phyloP scores from a whole-genome alignment of 1,140 invertebrate species.

The Magallana ariakensis region DNA sequence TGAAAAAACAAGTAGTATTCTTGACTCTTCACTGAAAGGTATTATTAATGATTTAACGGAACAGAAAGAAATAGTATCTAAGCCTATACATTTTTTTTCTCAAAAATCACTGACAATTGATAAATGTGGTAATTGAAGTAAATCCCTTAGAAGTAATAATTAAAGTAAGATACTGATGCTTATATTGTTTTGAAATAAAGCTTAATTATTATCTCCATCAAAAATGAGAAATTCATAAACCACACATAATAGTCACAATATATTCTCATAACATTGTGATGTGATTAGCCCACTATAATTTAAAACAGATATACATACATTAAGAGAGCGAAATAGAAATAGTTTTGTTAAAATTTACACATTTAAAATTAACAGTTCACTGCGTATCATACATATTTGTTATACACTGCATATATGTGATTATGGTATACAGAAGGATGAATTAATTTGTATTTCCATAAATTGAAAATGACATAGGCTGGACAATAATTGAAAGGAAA shows the following conservation, averaged over 20 bases:
- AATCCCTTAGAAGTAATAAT: not conserved
- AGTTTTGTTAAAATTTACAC: no score
- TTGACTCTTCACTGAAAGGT: not conserved
- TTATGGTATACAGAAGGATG: not conserved
- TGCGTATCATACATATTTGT: no score
- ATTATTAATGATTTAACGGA: not conserved
- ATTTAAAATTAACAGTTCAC: no score
- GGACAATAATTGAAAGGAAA: no score
- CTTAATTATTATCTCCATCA: not conserved
- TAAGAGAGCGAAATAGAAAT: no score
- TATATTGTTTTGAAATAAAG: not conserved
- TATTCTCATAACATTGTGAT: no score
- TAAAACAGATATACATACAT: no score
- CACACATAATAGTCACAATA: no score
- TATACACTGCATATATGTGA: no score
- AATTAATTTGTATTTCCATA: not conserved
- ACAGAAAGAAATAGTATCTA: not conserved
- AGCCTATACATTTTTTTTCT: not conserved
- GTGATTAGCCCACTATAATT: no score
- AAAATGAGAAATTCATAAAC: not conserved
- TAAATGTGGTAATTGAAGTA: not conserved
- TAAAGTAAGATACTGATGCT: not conserved
- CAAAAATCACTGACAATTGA: not conserved
- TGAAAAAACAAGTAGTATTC: not conserved
- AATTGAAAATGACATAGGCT: not conserved